Conservation (phyloP, 2,113 vertebrate genomes). For the Thryonomys swinderianus region DNA sequence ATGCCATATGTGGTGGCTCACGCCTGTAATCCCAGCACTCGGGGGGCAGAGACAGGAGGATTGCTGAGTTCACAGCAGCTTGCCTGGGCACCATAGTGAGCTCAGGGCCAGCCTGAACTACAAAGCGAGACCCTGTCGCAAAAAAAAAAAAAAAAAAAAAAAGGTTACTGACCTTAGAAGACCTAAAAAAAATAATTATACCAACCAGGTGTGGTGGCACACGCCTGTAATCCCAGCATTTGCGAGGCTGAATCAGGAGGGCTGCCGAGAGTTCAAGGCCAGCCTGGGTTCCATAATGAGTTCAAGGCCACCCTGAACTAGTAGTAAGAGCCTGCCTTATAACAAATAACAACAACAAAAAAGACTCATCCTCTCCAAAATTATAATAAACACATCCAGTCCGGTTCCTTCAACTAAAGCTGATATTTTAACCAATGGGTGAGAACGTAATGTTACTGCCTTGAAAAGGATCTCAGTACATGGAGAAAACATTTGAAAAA, state of each 20-base stretch:
- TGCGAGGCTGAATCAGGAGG: not conserved
- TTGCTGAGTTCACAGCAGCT: too few species aligned
- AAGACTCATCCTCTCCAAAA: not conserved
- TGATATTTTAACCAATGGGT: slow-evolving; percentile 1
- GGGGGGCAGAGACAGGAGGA: too few species aligned
- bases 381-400: not conserved
- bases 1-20: too few species aligned
- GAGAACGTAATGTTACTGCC: slow-evolving; percentile 18
- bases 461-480: not conserved
- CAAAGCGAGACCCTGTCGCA: too few species aligned
- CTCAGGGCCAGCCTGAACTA: too few species aligned
- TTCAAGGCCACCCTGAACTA: not conserved
- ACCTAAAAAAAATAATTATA: too few species aligned
- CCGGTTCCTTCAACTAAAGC: not conserved
- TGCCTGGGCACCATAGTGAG: too few species aligned
- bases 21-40: too few species aligned
- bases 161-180: not conserved
- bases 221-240: not conserved
- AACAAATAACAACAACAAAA: not conserved
- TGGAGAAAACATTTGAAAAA: slow-evolving; percentile 1
- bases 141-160: too few species aligned
- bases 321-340: not conserved
- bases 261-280: not conserved
- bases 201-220: not conserved
- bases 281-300: not conserved